Conservation (phyloP, 1,140 invertebrate genomes). For the Macrobrachium rosenbergii region DNA sequence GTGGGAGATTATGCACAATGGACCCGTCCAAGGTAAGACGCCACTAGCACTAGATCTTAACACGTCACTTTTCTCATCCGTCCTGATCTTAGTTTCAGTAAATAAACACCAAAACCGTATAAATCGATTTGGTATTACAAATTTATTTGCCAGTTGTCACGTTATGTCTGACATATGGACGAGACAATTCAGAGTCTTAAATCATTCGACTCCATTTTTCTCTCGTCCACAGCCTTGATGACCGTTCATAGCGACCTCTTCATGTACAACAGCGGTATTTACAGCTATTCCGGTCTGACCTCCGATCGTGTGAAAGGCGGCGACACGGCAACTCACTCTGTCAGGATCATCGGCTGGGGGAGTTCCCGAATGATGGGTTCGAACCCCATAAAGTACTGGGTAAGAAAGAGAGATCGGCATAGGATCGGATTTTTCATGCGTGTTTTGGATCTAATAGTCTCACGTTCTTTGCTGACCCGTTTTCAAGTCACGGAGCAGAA, state of each 20-base stretch:
- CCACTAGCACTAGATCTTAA: too few species aligned
- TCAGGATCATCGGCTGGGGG: conserved; percentile 92
- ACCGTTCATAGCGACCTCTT: conserved; percentile 92
- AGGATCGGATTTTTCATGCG: too few species aligned
- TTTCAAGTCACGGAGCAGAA: too few species aligned
- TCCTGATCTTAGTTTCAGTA: too few species aligned
- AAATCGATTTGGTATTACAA: too few species aligned
- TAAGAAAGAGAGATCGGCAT: background rate
- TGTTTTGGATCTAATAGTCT: too few species aligned
- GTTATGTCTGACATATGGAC: conserved; percentile 78
- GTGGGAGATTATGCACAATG: conserved; percentile 90
- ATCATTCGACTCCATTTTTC: conserved; percentile 92
- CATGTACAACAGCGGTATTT: conserved; percentile 87
- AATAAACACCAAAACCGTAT: too few species aligned
- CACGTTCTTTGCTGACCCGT: too few species aligned
- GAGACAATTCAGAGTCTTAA: conserved; percentile 92
- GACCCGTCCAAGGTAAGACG: conserved; percentile 90
- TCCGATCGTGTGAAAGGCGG: conserved; percentile 74
- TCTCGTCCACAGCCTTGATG: conserved; percentile 88
- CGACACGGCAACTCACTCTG: conserved; percentile 81
- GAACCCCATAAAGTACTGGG: conserved; percentile 40
- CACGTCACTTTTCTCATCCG: too few species aligned
- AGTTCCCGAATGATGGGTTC: conserved; percentile 70
- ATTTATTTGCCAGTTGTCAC: too few species aligned
- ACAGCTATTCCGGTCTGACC: conserved; percentile 76